Evolutionary conservation across 92 coral and sea anemone species (phyloP), one percentile per base, ranked within the genome.

Genomic region (Umimayanthus chanpuru): DNA sequence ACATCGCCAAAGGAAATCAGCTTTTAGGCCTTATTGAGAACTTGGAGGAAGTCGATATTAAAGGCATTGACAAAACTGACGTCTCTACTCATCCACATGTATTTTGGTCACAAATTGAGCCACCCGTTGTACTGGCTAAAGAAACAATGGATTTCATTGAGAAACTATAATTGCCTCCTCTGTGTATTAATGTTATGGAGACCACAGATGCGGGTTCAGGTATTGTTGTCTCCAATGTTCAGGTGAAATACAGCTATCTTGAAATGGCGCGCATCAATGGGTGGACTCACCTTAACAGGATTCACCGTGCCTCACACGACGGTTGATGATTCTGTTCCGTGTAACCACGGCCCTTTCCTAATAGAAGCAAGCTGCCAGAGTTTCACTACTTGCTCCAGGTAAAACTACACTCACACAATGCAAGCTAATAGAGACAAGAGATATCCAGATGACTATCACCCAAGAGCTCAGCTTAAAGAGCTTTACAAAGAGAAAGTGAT

Each of bases 21-120:
- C 36, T 32, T 32, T 32, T 32, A 32, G 36, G 36, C 36, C 36
- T 32, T 32, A 2, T 32, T 32, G 36, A 0, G 36, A 32, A 32
- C 36, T 0, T 32, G n/a, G 73, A 68, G 73, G 73, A 68, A 68
- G 73, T 68, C 73, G n/a, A n/a, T 16, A 68, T 56, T 56, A 56
- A 68, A 68, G 73, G 73, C 73, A 68, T 16, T 68, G 28, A 68
- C 73, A 68, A 16, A 68, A 68, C 28, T 68, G 73, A 68, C 73
- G 66, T 56, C 20, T 68, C 73, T 68, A 68, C 73, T 6, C n/a
- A 68, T 68, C 73, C 73, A 68, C 73, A 56, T 56, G 66, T 56
- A 56, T 56, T 56, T 56, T 56, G 66, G 36, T 56, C 66, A 56
- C 66, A 56, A 20, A 56, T 56, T 56, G 66, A 56, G 66, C 66